Evolutionary conservation across 37 sponge, comb jelly and placozoan species (phyloP).

Genomic region (Eunapius fragilis): DNA sequence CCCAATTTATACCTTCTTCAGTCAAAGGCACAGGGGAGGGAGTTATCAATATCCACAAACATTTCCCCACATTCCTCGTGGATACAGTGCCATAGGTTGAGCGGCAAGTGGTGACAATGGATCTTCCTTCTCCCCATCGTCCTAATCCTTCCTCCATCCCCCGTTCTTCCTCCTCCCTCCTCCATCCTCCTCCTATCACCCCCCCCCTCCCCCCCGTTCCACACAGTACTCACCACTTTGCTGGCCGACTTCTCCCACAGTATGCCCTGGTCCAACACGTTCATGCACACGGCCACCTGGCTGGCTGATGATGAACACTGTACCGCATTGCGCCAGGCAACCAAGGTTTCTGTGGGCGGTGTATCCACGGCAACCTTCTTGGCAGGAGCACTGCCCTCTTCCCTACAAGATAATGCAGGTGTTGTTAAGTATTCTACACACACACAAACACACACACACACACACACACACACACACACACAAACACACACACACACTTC

Average conservation of each 20-base stretch:
- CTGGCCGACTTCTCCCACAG: conserved; percentile 93
- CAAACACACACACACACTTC: no score
- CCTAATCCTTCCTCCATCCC: no score
- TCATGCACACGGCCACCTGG: conserved; percentile 81
- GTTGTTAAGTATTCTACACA: no score
- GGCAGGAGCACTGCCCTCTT: background rate
- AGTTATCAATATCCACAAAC: no score
- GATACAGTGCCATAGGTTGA: no score
- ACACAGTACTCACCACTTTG: conserved; percentile 73
- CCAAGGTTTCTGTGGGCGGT: background rate
- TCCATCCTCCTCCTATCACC: background rate
- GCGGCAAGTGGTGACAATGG: no score
- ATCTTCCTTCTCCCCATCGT: no score
- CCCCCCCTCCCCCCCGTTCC: background rate
- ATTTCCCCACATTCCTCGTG: no score
- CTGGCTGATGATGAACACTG: conserved; percentile 66
- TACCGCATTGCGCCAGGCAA: conserved; percentile 77
- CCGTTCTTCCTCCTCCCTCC: background rate
- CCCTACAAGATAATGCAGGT: background rate
- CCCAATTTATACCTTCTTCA: no score
- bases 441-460: background rate
- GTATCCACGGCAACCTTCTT: background rate
- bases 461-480: background rate
- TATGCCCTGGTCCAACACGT: conserved; percentile 68
- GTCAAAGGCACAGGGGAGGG: no score